These are phyloP conservation scores for Pontoporia blainvillei DNA, from an alignment of 2,113 vertebrate species.

Conservation along the genomic window DNA sequence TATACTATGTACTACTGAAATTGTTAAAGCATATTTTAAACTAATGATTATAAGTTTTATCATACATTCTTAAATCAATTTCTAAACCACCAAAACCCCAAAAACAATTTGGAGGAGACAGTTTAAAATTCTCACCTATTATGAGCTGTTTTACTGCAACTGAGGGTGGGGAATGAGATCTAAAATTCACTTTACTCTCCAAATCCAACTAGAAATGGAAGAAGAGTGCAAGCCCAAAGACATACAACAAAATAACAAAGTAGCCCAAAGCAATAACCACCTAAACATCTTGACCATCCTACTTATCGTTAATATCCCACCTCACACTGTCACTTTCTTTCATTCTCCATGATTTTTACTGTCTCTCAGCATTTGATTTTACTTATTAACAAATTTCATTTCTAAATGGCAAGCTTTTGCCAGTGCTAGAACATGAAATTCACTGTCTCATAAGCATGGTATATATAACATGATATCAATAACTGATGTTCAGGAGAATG, in stretches of 20 bases:
- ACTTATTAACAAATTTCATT: not conserved
- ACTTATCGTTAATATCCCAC: not conserved
- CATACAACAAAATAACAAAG: not conserved
- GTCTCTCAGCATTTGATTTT: not conserved
- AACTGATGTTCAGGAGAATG: not conserved
- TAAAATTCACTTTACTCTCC: conserved; percentile 17
- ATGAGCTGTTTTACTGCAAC: not conserved
- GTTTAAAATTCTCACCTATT: not conserved
- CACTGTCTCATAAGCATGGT: not conserved
- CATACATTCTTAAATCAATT: not conserved
- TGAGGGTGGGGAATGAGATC: not conserved
- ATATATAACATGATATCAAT: not conserved
- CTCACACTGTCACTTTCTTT: not conserved
- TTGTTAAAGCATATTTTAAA: conserved; percentile 7
- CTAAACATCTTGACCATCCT: not conserved
- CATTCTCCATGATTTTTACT: not conserved
- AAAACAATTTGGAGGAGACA: not conserved
- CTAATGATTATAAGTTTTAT: not conserved
- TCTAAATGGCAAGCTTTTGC: conserved; percentile 9
- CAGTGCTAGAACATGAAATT: not conserved
- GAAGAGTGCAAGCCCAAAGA: not conserved
- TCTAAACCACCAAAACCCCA: conserved; percentile 13
- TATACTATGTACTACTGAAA: not conserved
- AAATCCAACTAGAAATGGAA: conserved; percentile 18
- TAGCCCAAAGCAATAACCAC: not conserved